A percentile compares a stretch with the other conserved stretches of the same genome.
Evolutionary conservation across 2,797 vertebrate species (phyloP).

Genomic region (Paguma larvata): DNA sequence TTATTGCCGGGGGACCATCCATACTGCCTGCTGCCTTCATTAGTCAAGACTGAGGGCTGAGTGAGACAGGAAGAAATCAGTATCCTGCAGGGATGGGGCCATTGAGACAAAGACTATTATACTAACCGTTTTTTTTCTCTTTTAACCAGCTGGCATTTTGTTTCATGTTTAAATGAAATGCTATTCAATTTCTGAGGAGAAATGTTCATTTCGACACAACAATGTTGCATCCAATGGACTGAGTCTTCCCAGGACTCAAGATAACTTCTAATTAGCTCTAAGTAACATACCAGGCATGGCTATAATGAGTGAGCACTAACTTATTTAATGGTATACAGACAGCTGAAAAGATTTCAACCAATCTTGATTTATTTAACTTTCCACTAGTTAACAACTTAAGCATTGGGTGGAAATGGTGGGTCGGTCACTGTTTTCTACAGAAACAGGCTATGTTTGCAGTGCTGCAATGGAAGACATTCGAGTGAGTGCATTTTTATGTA

Average conservation of each 20-base stretch:
- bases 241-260: neutral
- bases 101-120: neutral
- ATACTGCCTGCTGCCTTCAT: neutral
- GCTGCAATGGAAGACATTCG: neutral
- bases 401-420: neutral
- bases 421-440: neutral
- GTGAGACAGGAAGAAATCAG: neutral
- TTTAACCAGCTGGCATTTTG: neutral
- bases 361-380: neutral
- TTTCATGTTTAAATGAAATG: constrained; percentile 48
- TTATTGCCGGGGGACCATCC: neutral
- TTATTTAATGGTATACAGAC: neutral
- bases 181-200: neutral
- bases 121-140: neutral
- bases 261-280: neutral
- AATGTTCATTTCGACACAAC: neutral
- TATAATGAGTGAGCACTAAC: fast-evolving
- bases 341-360: neutral
- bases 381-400: neutral
- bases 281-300: neutral
- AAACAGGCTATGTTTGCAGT: neutral
- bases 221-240: neutral
- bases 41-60: neutral
- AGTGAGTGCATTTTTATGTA: neutral
- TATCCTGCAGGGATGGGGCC: neutral